Percentiles rank a stretch among this genome's conserved stretches.
Evolutionary conservation across 2,113 vertebrate species (phyloP).

Genomic region (Apodemus speciosus): DNA sequence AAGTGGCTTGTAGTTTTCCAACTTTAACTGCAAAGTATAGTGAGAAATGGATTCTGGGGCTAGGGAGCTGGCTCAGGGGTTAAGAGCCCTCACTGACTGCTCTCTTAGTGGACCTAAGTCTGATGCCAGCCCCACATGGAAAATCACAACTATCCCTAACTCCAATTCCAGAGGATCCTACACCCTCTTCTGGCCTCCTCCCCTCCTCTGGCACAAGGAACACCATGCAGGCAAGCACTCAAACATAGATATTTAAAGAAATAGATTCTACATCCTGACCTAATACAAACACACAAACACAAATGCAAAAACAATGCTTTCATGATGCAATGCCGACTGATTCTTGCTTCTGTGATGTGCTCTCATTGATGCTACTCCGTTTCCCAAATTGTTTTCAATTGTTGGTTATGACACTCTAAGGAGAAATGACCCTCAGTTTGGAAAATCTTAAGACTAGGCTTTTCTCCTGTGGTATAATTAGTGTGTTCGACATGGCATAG

Average conservation of each 20-base stretch:
- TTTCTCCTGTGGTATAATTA: neutral
- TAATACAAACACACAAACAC: neutral
- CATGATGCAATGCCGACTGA: neutral
- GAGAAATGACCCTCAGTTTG: neutral
- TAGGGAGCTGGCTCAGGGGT: neutral
- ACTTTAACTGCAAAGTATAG: neutral
- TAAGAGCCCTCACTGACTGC: neutral
- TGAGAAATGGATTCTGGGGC: neutral
- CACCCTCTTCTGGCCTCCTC: neutral
- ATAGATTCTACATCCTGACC: neutral
- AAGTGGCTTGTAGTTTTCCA: neutral
- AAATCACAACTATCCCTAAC: neutral
- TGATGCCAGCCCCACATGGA: neutral
- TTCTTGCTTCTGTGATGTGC: neutral
- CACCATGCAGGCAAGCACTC: neutral
- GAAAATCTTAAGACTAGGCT: slow-evolving; percentile 51
- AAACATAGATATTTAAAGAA: neutral
- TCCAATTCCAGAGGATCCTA: neutral
- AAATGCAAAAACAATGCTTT: neutral
- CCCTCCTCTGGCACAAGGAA: neutral
- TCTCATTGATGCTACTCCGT: neutral
- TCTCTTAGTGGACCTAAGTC: neutral
- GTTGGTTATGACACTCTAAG: slow-evolving; percentile 33
- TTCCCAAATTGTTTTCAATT: slow-evolving; percentile 12
- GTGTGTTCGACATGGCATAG: neutral